These are phyloP conservation scores for human DNA, from an alignment of 2,113 vertebrate species.

Conservation along the genomic window GRCh38 chr6:127199501-127200000, in stretches of 20 bases:
- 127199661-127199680: neutral
- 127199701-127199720: neutral
- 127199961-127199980: neutral
- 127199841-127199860: neutral
- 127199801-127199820: neutral
- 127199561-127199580: neutral
- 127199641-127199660: neutral
- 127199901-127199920: neutral
- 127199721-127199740: neutral
- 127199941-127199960: neutral
- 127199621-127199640: neutral
- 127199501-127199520: conserved; percentile 32
- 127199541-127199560: neutral
- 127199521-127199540: neutral
- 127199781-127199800: neutral
- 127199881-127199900: neutral
- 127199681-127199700: neutral
- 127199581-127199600: neutral
- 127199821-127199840: neutral
- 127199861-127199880: neutral
- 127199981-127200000: neutral
- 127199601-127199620: neutral
- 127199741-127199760: conserved; percentile 1
- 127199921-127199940: neutral
- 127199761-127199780: neutral